Percentiles rank a stretch among this genome's conserved stretches.
These are phyloP conservation scores for Metellina segmentata DNA, from an alignment of 2,888 invertebrate species.

Conservation along the genomic window DNA sequence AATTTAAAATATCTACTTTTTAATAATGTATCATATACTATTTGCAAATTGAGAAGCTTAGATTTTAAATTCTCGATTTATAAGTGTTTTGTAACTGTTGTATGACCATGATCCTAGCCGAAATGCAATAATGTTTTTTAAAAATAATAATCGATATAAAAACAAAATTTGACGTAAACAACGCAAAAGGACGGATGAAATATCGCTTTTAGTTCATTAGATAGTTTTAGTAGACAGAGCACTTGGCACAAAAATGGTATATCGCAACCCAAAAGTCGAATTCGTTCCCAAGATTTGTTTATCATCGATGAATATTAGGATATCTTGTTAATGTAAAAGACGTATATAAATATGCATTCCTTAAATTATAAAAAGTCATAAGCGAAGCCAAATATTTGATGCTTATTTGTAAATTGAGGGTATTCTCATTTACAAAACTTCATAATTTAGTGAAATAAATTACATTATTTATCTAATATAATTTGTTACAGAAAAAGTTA, in stretches of 20 bases:
- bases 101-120: conserved; percentile 52
- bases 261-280: conserved; percentile 1
- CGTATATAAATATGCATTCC: not conserved
- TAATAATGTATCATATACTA: no score
- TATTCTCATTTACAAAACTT: not conserved
- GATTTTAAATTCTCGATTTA: no score
- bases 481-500: no score
- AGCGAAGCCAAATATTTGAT: not conserved
- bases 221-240: conserved; percentile 9
- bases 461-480: no score
- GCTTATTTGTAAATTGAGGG: not conserved
- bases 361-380: not conserved
- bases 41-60: no score
- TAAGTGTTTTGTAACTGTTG: no score
- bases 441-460: not conserved
- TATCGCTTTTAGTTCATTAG: no score
- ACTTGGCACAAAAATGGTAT: conserved; percentile 59
- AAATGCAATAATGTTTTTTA: conserved; percentile 18
- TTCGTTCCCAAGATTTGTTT: not conserved
- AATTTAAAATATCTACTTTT: no score
- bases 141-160: not conserved
- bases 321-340: no score
- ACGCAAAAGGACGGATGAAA: not conserved
- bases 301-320: no score
- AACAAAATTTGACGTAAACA: not conserved